Conservation (phyloP, 2,113 vertebrate genomes). For the Eclectus roratus region DNA sequence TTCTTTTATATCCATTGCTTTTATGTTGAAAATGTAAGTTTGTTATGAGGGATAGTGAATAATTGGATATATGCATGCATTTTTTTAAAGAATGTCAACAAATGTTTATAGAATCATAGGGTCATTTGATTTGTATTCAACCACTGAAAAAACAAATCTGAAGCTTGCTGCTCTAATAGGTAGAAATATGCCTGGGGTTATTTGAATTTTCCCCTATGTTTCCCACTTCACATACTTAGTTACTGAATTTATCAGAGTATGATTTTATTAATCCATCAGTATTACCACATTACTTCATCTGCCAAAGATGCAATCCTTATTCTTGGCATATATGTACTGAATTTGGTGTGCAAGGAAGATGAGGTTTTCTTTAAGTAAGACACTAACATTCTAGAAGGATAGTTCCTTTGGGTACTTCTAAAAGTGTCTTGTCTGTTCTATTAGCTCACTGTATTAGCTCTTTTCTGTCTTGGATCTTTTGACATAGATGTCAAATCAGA, state of each 20-base stretch:
- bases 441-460: background rate
- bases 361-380: constrained; percentile 20
- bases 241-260: background rate
- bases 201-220: background rate
- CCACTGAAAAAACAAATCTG: constrained; percentile 1
- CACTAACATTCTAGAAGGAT: background rate
- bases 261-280: background rate
- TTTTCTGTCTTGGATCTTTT: background rate
- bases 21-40: background rate
- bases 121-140: background rate
- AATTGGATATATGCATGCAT: background rate
- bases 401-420: background rate
- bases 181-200: background rate
- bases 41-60: background rate
- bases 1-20: background rate
- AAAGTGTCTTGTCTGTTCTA: constrained; percentile 1
- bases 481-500: background rate
- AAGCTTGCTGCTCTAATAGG: background rate
- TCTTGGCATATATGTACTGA: constrained; percentile 13
- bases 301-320: constrained; percentile 15
- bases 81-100: background rate
- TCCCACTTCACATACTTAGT: background rate
- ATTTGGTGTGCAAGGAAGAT: constrained; percentile 19
- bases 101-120: background rate
- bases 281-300: background rate